A percentile compares a stretch with the other conserved stretches of the same genome.
These are phyloP conservation scores for Cyprinella venusta DNA, from an alignment of 2,797 vertebrate genomes.

Conservation along the genomic window DNA sequence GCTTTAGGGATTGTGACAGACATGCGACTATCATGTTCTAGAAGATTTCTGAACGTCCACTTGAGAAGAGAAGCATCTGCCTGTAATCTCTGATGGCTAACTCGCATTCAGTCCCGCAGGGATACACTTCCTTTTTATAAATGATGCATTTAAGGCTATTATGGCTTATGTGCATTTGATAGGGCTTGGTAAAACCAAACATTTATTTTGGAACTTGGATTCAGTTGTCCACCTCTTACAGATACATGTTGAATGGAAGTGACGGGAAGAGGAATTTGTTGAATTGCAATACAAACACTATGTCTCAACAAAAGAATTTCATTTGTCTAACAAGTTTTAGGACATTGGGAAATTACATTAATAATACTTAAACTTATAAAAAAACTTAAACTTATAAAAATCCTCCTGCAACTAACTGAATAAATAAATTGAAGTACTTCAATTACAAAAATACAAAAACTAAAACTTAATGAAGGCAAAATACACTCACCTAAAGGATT, in stretches of 20 bases:
- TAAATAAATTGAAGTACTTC: background rate
- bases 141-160: background rate
- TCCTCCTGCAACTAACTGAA: background rate
- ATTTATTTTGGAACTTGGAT: background rate
- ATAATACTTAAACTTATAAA: background rate
- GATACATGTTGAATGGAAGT: background rate
- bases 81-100: background rate
- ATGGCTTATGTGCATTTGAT: background rate
- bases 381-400: background rate
- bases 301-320: background rate
- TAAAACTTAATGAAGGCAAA: background rate
- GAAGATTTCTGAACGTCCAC: conserved; percentile 2
- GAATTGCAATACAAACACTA: background rate
- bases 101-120: background rate
- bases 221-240: background rate
- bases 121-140: conserved; percentile 15
- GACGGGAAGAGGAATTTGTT: background rate
- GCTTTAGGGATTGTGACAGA: conserved; percentile 31
- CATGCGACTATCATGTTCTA: conserved; percentile 31
- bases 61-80: conserved; percentile 14
- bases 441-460: background rate
- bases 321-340: background rate
- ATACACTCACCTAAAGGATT: too few species aligned
- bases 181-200: background rate
- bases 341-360: background rate